Conservation (phyloP, 2,888 invertebrate genomes). For the Drosophila leonis region DNA sequence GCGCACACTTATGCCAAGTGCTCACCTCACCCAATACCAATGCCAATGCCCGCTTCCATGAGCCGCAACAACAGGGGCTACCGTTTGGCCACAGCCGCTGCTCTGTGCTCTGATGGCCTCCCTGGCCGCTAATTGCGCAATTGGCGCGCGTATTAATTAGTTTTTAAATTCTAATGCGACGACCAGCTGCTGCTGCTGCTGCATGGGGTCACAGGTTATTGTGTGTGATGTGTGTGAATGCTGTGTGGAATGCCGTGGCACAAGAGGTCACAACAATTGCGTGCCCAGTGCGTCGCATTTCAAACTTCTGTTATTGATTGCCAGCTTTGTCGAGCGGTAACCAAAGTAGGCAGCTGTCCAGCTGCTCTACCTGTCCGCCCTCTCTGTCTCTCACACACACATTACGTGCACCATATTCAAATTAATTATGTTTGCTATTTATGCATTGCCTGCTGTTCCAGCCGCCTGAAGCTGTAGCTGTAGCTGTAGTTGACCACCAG, state of each 20-base stretch:
- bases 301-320: conserved; percentile 68
- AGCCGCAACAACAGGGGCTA: conserved; percentile 34
- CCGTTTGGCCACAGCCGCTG: conserved; percentile 26
- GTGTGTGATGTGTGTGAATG: conserved; percentile 9
- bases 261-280: conserved; percentile 14
- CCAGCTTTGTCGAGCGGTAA: conserved; percentile 19
- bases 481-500: conserved; percentile 30
- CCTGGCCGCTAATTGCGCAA: conserved; percentile 75
- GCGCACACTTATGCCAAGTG: conserved; percentile 26
- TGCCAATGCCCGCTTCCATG: neutral
- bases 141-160: conserved; percentile 79
- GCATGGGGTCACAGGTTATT: conserved; percentile 7
- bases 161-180: conserved; percentile 77
- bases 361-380: neutral
- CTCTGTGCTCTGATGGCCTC: conserved; percentile 16
- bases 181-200: conserved; percentile 54
- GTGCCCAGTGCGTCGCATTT: conserved; percentile 36
- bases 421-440: conserved; percentile 79
- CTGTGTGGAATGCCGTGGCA: neutral
- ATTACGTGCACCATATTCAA: conserved; percentile 68
- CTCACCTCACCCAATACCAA: conserved; percentile 1
- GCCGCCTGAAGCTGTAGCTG: conserved; percentile 23
- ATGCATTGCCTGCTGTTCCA: conserved; percentile 58
- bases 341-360: neutral
- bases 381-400: neutral